phyloP scores from a whole-genome alignment of 2,113 vertebrate species.

The Bubo scandiacus region DNA sequence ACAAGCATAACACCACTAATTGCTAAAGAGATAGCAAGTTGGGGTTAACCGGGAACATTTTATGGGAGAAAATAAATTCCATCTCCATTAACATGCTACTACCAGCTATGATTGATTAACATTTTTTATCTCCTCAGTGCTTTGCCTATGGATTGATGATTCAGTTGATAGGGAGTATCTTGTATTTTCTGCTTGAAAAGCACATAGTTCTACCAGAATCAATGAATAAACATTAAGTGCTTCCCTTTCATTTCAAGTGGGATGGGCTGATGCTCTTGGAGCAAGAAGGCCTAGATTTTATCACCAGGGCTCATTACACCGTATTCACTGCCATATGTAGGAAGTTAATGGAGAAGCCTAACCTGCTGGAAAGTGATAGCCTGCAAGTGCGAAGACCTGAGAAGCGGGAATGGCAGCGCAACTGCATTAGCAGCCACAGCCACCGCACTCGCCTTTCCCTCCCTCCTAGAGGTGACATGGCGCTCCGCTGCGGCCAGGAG shows the following conservation, averaged over 20 bases:
- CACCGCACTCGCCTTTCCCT: neutral
- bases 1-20: neutral
- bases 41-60: neutral
- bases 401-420: neutral
- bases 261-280: constrained; percentile 2
- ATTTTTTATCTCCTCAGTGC: constrained; percentile 45
- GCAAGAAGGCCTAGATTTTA: neutral
- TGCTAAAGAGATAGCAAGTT: neutral
- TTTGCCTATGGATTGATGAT: constrained; percentile 43
- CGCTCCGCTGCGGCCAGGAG: neutral
- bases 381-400: neutral
- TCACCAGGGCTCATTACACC: neutral
- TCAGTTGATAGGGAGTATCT: constrained; percentile 37
- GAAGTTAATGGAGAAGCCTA: neutral
- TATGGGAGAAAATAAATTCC: constrained; percentile 30
- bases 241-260: neutral
- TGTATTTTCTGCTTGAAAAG: constrained; percentile 53
- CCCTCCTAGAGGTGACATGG: neutral
- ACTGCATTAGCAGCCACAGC: neutral
- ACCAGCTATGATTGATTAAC: constrained; percentile 19
- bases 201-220: constrained; percentile 41
- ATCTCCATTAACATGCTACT: constrained; percentile 3
- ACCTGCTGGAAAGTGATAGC: neutral
- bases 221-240: constrained; percentile 60
- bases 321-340: neutral